Base-by-base conservation (phyloP, 2,113 vertebrate genomes). In the Lethenteron reissneri region DNA sequence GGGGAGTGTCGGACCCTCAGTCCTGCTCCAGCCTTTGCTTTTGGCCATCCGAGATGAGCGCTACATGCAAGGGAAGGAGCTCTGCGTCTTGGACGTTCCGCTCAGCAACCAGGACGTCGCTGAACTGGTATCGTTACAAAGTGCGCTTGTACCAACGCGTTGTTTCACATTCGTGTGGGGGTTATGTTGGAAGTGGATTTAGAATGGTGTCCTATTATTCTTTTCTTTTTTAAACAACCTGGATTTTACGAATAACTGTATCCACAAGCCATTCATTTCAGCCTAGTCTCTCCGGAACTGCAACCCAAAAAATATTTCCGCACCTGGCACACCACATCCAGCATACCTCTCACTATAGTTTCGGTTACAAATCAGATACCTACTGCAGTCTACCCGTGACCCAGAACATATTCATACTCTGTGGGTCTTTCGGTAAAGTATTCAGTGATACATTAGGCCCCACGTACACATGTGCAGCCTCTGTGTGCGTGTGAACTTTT, bases 1-100 rank as follows among this genome's bases (percentile, higher is more conserved):
- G n/a, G 70, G 12, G 6, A 72, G 25, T 17, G 56, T 71, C 14
- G 70, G 58, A 72, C 7, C 21, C 41, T 58, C 57, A 9, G n/a
- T 80, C 73, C 75, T 60, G n/a, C 70, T 80, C 8, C 71, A 73
- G 64, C 76, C 74, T 11, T 41, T 78, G 60, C 70, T 78, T 64
- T 77, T 73, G 76, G 77, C 80, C 70, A 73, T 78, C 9, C 73
- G 73, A 58, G 69, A 77, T 72, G 77, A 78, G 56, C 76, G 77
- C 3, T 81, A 81, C 72, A 78, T 75, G 74, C 59, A 75, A 9
- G 76, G 75, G 56, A 77, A 77, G 4, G 75, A 79, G 56, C 71
- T 81, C n/a, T 74, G 72, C 57, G 58, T 79, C 70, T 78, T 76
- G 78, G 73, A 76, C 70, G 69, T 78, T 56, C 21, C 76, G 10